Base-by-base conservation (phyloP, 2,113 vertebrate genomes). In the Scomber japonicus region DNA sequence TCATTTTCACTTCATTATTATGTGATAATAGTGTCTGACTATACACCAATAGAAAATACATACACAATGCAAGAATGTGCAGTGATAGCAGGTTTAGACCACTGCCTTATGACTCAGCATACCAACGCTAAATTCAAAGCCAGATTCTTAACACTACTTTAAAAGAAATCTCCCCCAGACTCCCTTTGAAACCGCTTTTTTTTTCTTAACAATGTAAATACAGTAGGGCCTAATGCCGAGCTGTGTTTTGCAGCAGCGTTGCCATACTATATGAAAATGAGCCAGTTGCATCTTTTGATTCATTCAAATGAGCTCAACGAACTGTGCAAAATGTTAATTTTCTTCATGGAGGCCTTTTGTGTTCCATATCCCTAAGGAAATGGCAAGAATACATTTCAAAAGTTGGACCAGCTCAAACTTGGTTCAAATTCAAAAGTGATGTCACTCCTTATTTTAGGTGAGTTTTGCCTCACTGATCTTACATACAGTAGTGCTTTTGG, bases 241-340 rank as follows among this genome's bases (percentile, higher is more conserved):
- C 57, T 11, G 60, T 31, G 54, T 46, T 81, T 63, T 63, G 51
- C 71, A 60, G 83, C 55, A 75, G 75, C 67, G 77, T 78, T 53
- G 60, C 60, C 61, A 72, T 78, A 72, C 61, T 67, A 31, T 83
- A 84, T 81, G 71, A 90, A 85, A 85, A 90, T 86, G 79, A 92
- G 81, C 81, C 76, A 75, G 84, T 89, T 89, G 86, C 87, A 89
- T 86, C 79, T 89, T 86, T 84, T 89, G 84, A 89, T 90, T 92
- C 66, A 86, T 89, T 91, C 75, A 87, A 93, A 93, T 93, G 80
- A 90, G 90, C 83, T 86, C 92, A 92, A 81, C 54, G 89, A 93
- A 90, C 80, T 90, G 92, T 92, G 87, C 78, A 87, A 87, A 88
- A 90, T 90, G 81, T 89, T 91, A 87, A 93, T 92, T 91, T 90